Evolutionary conservation across 2,888 invertebrate species (phyloP).

Genomic region (Nesidiocoris tenuis): DNA sequence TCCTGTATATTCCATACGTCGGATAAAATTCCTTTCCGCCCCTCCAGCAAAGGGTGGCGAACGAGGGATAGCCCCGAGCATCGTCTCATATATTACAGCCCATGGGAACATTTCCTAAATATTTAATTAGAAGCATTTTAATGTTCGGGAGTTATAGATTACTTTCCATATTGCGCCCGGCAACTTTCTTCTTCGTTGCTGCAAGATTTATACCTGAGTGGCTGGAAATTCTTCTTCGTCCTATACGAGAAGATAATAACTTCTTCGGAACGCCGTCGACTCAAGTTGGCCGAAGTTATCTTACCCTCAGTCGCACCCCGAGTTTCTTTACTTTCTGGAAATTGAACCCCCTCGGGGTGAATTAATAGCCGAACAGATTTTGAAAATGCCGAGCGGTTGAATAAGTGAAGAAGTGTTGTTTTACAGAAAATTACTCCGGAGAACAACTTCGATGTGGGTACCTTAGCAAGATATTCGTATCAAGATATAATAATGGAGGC

Average conservation of each 20-base stretch:
- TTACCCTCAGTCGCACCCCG: neutral
- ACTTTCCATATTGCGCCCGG: slow-evolving; percentile 21
- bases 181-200: slow-evolving; percentile 3
- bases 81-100: neutral
- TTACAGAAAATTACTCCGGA: no score
- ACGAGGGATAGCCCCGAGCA: neutral
- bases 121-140: slow-evolving; percentile 38
- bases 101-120: slow-evolving; percentile 33
- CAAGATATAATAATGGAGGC: no score
- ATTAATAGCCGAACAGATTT: no score
- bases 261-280: slow-evolving; percentile 1
- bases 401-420: no score
- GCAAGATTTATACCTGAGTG: slow-evolving; percentile 22
- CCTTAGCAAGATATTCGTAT: no score
- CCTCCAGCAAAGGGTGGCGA: neutral
- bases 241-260: slow-evolving; percentile 32
- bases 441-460: no score
- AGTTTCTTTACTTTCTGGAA: no score
- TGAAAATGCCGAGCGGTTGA: no score
- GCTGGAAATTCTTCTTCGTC: slow-evolving; percentile 32
- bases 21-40: neutral
- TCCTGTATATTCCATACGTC: neutral
- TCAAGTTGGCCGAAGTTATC: slow-evolving; percentile 28
- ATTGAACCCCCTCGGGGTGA: no score
- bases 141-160: slow-evolving; percentile 36